A percentile compares a stretch with the other conserved stretches of the same genome.
Conservation (phyloP, 2,888 invertebrate species). For the Amaurobius ferox region DNA sequence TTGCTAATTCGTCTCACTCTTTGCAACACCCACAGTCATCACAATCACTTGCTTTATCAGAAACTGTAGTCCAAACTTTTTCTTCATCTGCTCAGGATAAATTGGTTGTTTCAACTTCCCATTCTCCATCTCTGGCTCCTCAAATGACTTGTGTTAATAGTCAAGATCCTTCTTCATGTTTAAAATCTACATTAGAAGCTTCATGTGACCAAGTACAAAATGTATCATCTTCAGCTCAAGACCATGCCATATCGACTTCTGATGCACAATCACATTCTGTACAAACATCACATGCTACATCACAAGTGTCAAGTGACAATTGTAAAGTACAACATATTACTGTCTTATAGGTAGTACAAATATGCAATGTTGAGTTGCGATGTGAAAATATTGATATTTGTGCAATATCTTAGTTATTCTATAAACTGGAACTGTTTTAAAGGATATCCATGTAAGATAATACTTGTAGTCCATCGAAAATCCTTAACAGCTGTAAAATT, state of each 20-base stretch:
- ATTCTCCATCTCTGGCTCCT: neutral
- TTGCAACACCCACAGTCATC: neutral
- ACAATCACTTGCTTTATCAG: neutral
- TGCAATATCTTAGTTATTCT: too few species aligned
- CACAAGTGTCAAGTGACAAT: slow-evolving; percentile 15
- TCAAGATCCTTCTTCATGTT: too few species aligned
- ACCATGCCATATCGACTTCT: slow-evolving; percentile 13
- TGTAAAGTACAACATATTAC: slow-evolving; percentile 61
- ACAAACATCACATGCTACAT: neutral
- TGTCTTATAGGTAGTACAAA: too few species aligned
- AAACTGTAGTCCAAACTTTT: neutral
- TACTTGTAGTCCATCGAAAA: too few species aligned
- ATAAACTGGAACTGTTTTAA: too few species aligned
- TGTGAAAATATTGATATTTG: too few species aligned
- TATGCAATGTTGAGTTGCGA: too few species aligned
- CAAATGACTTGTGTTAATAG: neutral
- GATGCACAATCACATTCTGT: slow-evolving; percentile 1
- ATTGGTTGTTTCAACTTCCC: neutral
- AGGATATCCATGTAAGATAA: too few species aligned
- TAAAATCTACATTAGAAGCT: neutral
- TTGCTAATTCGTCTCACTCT: neutral
- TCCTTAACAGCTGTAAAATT: too few species aligned
- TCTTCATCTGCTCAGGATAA: neutral
- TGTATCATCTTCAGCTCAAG: slow-evolving; percentile 22
- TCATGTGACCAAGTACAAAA: neutral